phyloP scores from a whole-genome alignment of 2,113 vertebrate genomes.

The Canis aureus region DNA sequence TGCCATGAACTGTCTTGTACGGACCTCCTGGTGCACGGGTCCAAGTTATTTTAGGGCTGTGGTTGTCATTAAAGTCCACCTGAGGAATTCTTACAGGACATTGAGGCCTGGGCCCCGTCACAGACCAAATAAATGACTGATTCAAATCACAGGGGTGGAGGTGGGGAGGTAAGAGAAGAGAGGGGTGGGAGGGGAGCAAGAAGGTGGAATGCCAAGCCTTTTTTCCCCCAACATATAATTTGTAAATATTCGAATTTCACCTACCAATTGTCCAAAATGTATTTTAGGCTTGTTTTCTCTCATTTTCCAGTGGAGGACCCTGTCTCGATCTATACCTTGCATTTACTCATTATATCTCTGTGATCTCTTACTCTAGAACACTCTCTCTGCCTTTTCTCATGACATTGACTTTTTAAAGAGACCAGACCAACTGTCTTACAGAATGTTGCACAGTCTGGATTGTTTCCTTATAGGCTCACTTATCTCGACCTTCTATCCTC shows the following conservation, averaged over 20 bases:
- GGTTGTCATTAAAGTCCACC: constrained; percentile 20
- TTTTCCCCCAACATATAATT: background rate
- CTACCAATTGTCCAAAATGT: background rate
- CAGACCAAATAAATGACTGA: background rate
- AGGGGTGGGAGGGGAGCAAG: too few species aligned
- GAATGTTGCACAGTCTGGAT: background rate
- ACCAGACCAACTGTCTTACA: background rate
- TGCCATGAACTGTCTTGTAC: background rate
- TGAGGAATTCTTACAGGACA: background rate
- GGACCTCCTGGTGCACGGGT: background rate
- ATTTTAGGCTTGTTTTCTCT: background rate
- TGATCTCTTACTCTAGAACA: background rate
- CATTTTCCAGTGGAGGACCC: background rate
- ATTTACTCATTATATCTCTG: background rate
- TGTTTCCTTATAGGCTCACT: background rate
- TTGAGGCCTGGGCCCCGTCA: background rate
- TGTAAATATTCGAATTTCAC: background rate
- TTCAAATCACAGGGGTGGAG: background rate
- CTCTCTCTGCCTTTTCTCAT: background rate
- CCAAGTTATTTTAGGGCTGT: background rate
- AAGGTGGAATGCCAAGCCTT: background rate
- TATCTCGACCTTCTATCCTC: background rate
- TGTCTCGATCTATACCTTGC: background rate
- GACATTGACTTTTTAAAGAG: background rate
- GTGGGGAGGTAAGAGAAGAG: background rate